Evolutionary conservation across 2,797 vertebrate species (phyloP), one percentile per base, ranked within the genome.

Genomic region (Phrynocephalus guinanensis): DNA sequence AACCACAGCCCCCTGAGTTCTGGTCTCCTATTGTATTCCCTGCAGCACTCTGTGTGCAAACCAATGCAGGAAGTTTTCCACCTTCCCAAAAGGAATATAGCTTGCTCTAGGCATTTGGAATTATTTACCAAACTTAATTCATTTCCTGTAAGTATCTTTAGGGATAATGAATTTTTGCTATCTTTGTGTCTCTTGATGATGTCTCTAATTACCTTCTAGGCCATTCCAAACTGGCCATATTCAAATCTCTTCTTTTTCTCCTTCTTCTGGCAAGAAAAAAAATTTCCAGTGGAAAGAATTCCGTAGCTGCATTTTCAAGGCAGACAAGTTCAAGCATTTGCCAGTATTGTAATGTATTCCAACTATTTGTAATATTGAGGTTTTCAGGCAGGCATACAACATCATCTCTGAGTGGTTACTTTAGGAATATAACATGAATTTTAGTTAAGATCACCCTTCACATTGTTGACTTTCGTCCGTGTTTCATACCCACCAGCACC

Each of bases 321-420:
- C 68, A 83, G 18, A 84, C 90, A 85, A 52, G 82, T 86, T 87
- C 87, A 86, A 92, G 85, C 3, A 33, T 63, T 82, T 63, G 28
- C 75, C 81, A 86, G 0, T 87, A 11, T 87, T 71, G 68, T 76
- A 87, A 91, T 92, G 86, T 48, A n/a, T 1, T 79, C 80, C 48
- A 81, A 87, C 18, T 68, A 48, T 50, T 28, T 66, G 76, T 2
- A 15, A 81, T 1, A 67, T 86, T 78, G 33, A 82, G 52, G 86
- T 83, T 78, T 30, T 86, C 76, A 22, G 2, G 66, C 73, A 26
- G 87, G 1, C 30, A 82, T 38, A 10, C 80, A 28, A 66, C 33
- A 63, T 26, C 38, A 44, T 9, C 28, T 26, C 33, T 60, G 56
- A 30, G 78, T 16, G 16, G 24, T 67, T 38, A 26, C 6, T 81